Conservation (phyloP, 2,888 invertebrate genomes). For the Hirtodrosophila confusa region DNA sequence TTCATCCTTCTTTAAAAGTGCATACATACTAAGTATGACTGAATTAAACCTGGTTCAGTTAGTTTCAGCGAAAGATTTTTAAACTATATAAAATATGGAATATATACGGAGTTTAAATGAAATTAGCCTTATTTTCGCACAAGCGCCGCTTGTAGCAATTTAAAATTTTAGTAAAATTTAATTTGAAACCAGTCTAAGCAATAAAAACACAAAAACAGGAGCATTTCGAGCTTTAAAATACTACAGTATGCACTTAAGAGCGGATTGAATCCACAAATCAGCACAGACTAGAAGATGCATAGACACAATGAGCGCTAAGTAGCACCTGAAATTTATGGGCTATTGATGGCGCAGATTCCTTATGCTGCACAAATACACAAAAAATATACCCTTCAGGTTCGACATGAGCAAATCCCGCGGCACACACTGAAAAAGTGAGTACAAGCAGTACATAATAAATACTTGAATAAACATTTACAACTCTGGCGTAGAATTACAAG, state of each 20-base stretch:
- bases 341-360: conserved; percentile 5
- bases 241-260: background rate
- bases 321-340: conserved; percentile 2
- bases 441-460: conserved; percentile 74
- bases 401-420: background rate
- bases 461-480: conserved; percentile 78
- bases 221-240: too few relatives aligned
- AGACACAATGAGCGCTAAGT: conserved; percentile 6
- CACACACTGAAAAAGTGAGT: conserved; percentile 1
- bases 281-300: conserved; percentile 7
- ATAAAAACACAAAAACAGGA: background rate
- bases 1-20: too few relatives aligned
- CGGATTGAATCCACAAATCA: background rate
- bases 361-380: conserved; percentile 18
- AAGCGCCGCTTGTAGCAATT: too few relatives aligned
- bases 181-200: too few relatives aligned
- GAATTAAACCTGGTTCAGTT: too few relatives aligned
- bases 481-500: conserved; percentile 73
- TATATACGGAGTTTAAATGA: too few relatives aligned
- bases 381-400: conserved; percentile 30
- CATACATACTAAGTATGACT: too few relatives aligned
- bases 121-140: too few relatives aligned
- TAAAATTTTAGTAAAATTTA: too few relatives aligned
- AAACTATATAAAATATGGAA: too few relatives aligned
- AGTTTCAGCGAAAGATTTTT: too few relatives aligned